Conservation (phyloP, 2,888 invertebrate genomes). For the Pachliopta kotzebuea region DNA sequence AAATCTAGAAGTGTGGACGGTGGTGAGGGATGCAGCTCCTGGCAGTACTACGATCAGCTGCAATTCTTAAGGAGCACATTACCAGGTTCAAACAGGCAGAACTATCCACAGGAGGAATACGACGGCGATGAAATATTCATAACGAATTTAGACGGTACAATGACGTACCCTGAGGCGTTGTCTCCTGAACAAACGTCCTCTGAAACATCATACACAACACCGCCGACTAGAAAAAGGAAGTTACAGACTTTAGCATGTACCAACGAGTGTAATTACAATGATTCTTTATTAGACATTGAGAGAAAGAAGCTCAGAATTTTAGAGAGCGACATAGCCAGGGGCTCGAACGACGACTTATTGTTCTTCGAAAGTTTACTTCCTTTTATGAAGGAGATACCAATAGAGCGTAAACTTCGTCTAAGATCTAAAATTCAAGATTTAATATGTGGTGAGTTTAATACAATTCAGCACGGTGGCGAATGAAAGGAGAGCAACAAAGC, state of each 20-base stretch:
- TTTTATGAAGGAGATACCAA: constrained; percentile 37
- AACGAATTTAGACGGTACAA: constrained; percentile 27
- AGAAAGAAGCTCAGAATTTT: constrained; percentile 31
- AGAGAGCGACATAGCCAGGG: constrained; percentile 33
- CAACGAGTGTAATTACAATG: constrained; percentile 28
- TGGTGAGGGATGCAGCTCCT: constrained; percentile 32
- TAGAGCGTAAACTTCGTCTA: constrained; percentile 36
- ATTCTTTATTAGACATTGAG: constrained; percentile 32
- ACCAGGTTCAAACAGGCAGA: not conserved
- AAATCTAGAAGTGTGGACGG: constrained; percentile 31
- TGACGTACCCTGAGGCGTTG: constrained; percentile 27
- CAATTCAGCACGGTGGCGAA: constrained; percentile 27
- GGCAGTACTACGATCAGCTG: constrained; percentile 36
- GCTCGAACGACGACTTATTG: constrained; percentile 37
- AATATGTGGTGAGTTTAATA: constrained; percentile 38
- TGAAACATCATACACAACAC: constrained; percentile 30
- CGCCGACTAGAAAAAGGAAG: constrained; percentile 27
- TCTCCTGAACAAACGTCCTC: constrained; percentile 27
- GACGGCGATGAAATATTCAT: constrained; percentile 30
- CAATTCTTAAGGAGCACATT: constrained; percentile 31
- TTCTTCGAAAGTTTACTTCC: constrained; percentile 41
- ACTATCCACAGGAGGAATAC: constrained; percentile 28
- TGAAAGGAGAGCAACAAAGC: not conserved
- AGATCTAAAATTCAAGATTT: constrained; percentile 40
- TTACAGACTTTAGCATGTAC: constrained; percentile 28